Base-by-base conservation (phyloP, 2,113 vertebrate species). In the Engystomops pustulosus region DNA sequence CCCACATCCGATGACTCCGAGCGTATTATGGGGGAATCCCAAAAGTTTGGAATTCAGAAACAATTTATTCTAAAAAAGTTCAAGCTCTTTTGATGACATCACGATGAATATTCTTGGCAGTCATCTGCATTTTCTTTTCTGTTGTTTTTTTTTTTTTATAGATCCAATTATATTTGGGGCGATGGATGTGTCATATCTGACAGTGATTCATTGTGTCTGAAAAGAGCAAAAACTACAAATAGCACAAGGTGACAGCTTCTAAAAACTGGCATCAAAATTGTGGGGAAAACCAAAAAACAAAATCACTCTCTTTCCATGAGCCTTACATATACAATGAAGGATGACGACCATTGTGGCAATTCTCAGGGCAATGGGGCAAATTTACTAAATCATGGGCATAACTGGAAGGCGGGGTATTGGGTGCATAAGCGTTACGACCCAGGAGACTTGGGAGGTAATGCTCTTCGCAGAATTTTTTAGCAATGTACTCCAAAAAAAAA, bases 161-260 rank as follows among this genome's bases (percentile, higher is more conserved):
- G 67, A 55, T 11, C 6, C 67, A 71, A 53, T 81, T 81, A 71
- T 25, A 55, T 81, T 70, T 36, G n/a, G n/a, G 47, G 25, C 6
- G 67, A 36, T 58, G 47, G 36, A 81, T 81, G 62, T n/a, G 65
- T 51, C 79, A 70, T 55, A 27, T 38, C 6, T 23, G 65, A 18
- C 12, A 67, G 67, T 81, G 67, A 81, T 55, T 81, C 45, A 71
- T 70, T 81, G n/a, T 17, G 45, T 55, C 23, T 41, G 36, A 18
- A 41, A 12, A 20, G 49, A 55, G 62, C 47, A 3, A 17, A 23
- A 51, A 23, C 79, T 69, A 8, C 34, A 60, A 79, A 41, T 41
- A 41, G 38, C 38, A 8, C 38, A 41, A 8, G 38, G 38, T 41
- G 38, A 41, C 38, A 8, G 38, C n/a, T n/a, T n/a, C n/a, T n/a